Evolutionary conservation across 1,140 invertebrate species (phyloP).

Genomic region (Drosophila fuyamai): DNA sequence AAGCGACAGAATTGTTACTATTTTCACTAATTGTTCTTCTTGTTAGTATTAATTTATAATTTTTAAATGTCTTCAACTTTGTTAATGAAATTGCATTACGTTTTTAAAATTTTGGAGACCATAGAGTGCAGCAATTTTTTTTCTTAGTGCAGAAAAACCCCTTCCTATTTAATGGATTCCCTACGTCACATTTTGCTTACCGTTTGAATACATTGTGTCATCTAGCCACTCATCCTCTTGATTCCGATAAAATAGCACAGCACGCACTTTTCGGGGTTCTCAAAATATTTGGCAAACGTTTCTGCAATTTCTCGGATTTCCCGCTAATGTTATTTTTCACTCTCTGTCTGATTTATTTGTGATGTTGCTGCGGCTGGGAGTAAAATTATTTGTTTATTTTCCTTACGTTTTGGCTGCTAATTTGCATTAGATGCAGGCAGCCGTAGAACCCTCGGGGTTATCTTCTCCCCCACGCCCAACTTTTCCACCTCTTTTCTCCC

Average conservation of each 20-base stretch:
- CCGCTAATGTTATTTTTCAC: conserved; percentile 68
- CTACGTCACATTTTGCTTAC: conserved; percentile 49
- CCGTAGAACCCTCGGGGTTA: conserved; percentile 17
- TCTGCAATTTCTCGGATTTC: conserved; percentile 48
- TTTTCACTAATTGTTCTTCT: too few species aligned
- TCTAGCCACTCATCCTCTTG: conserved; percentile 34
- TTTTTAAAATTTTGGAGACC: too few species aligned
- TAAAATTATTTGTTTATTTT: conserved; percentile 75
- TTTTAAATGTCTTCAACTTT: too few species aligned
- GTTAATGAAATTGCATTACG: too few species aligned
- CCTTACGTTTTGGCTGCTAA: conserved; percentile 58
- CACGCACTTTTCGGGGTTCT: conserved; percentile 72
- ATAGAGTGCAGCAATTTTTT: not conserved
- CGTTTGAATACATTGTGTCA: conserved; percentile 42
- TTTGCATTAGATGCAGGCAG: conserved; percentile 55
- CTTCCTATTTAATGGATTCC: not conserved
- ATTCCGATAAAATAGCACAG: conserved; percentile 44
- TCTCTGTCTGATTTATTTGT: conserved; percentile 67
- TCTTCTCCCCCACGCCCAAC: conserved; percentile 3
- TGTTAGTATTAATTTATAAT: too few species aligned
- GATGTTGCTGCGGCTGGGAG: conserved; percentile 18
- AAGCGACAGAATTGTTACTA: too few species aligned
- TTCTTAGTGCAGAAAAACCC: not conserved
- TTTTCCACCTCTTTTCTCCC: not conserved
- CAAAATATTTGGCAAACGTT: conserved; percentile 75